A percentile compares a stretch with the other conserved stretches of the same genome.
These are phyloP conservation scores for Sebastes cheni DNA, from an alignment of 2,797 vertebrate genomes.

Conservation along the genomic window DNA sequence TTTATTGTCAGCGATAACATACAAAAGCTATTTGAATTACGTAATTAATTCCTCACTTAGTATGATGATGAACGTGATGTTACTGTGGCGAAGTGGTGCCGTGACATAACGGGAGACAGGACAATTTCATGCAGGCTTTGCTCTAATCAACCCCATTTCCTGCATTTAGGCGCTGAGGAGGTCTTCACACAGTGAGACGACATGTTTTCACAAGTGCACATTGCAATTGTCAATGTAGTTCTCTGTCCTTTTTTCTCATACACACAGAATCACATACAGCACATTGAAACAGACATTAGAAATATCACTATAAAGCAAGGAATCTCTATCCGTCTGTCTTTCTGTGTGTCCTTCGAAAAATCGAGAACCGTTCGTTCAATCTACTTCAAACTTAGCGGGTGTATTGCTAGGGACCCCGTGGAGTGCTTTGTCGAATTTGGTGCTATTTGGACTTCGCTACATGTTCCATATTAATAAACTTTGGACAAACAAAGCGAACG, in stretches of 20 bases:
- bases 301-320: not conserved
- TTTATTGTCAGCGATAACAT: not conserved
- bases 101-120: constrained; percentile 23
- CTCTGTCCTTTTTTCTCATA: not conserved
- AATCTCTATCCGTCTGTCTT: no score
- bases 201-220: constrained; percentile 9
- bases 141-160: constrained; percentile 21
- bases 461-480: no score
- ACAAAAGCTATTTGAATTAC: not conserved
- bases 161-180: not conserved
- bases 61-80: not conserved
- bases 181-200: not conserved
- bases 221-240: not conserved
- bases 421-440: no score
- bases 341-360: no score
- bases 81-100: not conserved
- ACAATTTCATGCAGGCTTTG: constrained; percentile 27
- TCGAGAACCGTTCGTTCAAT: no score
- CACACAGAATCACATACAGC: not conserved
- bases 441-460: no score
- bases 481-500: no score
- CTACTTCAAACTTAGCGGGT: no score
- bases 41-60: not conserved
- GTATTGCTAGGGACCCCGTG: no score
- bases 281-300: not conserved